Conservation (phyloP, 2,888 invertebrate genomes). For the Agrochola macilenta region DNA sequence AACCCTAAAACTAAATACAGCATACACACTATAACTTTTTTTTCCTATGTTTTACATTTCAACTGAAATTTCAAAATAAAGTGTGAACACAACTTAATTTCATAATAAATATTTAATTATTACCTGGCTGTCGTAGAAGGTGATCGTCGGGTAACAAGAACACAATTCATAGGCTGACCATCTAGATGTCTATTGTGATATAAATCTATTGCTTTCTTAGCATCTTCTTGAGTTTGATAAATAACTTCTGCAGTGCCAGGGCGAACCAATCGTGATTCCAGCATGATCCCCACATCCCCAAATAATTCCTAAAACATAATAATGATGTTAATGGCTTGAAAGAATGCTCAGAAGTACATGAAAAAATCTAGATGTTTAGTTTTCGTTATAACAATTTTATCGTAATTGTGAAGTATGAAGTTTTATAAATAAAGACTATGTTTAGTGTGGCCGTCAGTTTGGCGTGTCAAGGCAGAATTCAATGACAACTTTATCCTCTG, state of each 20-base stretch:
- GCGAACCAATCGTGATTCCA: conserved; percentile 95
- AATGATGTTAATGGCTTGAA: background rate
- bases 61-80: background rate
- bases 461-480: background rate
- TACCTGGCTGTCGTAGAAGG: conserved; percentile 72
- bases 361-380: background rate
- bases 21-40: too few species aligned
- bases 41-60: background rate
- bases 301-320: conserved; percentile 94
- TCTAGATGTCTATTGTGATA: conserved; percentile 98
- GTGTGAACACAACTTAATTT: background rate
- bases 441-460: background rate
- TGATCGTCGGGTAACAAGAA: conserved; percentile 93
- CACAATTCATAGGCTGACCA: conserved; percentile 97
- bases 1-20: background rate
- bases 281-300: conserved; percentile 96
- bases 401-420: background rate
- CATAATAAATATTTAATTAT: conserved; percentile 16
- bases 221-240: conserved; percentile 95
- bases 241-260: conserved; percentile 98
- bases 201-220: conserved; percentile 96
- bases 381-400: background rate
- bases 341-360: background rate
- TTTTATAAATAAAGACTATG: background rate
- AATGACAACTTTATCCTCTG: background rate